Percentiles rank a stretch among this genome's conserved stretches.
These are phyloP conservation scores for Polydesmus complanatus DNA, from an alignment of 2,888 invertebrate genomes.

Conservation along the genomic window DNA sequence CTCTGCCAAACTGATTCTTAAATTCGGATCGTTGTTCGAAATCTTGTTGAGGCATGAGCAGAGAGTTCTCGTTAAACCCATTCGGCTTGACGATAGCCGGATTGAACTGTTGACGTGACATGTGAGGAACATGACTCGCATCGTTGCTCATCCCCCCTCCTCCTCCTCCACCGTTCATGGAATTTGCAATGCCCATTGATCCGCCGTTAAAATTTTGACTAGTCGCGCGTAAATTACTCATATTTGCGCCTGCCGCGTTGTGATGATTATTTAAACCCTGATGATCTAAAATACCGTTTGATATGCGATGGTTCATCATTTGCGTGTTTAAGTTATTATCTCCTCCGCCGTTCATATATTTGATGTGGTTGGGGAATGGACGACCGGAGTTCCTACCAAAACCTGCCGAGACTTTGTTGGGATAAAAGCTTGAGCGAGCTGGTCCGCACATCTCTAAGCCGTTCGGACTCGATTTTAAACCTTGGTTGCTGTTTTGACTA, in stretches of 20 bases:
- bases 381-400: too few relatives aligned
- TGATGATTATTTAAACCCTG: neutral
- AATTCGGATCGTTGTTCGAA: neutral
- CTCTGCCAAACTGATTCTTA: neutral
- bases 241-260: neutral
- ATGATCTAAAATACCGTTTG: constrained; percentile 4
- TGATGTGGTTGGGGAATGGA: neutral
- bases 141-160: neutral
- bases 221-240: neutral
- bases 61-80: neutral
- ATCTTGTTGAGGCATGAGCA: neutral
- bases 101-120: neutral
- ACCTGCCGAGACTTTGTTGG: too few relatives aligned
- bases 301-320: neutral
- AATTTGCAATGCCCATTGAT: neutral
- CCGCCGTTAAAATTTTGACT: constrained; percentile 6
- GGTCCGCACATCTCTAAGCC: neutral
- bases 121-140: neutral
- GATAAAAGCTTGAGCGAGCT: neutral
- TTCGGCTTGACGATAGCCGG: neutral
- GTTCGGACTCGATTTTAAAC: neutral
- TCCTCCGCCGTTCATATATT: neutral
- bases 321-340: neutral
- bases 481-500: neutral
- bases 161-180: neutral